phyloP scores from a whole-genome alignment of 1,140 invertebrate genomes.

The Drosophila orena region DNA sequence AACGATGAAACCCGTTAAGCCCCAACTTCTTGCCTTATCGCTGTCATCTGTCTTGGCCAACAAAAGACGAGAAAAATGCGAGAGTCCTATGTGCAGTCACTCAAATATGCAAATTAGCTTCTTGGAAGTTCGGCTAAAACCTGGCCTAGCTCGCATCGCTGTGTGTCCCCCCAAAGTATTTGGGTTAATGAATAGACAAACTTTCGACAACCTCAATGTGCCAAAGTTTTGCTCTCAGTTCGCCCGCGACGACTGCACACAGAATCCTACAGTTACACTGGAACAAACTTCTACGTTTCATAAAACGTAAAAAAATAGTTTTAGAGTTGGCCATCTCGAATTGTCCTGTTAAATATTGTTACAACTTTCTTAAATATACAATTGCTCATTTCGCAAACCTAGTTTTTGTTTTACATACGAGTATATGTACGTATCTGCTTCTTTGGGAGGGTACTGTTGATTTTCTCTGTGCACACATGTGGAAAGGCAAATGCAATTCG shows the following conservation, averaged over 20 bases:
- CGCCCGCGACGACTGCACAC: constrained; percentile 35
- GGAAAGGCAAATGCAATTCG: constrained; percentile 68
- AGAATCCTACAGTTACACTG: constrained; percentile 15
- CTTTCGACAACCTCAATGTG: constrained; percentile 80
- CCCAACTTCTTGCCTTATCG: constrained; percentile 36
- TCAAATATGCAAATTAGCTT: constrained; percentile 83
- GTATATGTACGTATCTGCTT: too few relatives aligned
- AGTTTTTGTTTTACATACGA: too few relatives aligned
- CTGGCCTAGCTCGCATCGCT: constrained; percentile 45
- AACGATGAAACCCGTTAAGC: constrained; percentile 43
- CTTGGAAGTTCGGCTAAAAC: constrained; percentile 68
- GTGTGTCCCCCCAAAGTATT: constrained; percentile 45
- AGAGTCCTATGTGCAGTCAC: constrained; percentile 71
- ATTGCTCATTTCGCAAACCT: too few relatives aligned
- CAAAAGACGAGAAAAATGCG: constrained; percentile 28
- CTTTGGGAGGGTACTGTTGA: background rate
- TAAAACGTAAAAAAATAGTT: too few relatives aligned
- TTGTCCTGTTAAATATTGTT: too few relatives aligned
- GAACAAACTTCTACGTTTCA: background rate
- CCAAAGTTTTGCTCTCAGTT: constrained; percentile 52
- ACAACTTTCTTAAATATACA: too few relatives aligned
- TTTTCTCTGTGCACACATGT: constrained; percentile 21
- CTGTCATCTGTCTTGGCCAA: constrained; percentile 54
- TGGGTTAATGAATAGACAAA: constrained; percentile 83
- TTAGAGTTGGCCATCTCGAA: too few relatives aligned